Base-by-base conservation (phyloP, 2,113 vertebrate genomes). In the Dicrurus megarhynchus region DNA sequence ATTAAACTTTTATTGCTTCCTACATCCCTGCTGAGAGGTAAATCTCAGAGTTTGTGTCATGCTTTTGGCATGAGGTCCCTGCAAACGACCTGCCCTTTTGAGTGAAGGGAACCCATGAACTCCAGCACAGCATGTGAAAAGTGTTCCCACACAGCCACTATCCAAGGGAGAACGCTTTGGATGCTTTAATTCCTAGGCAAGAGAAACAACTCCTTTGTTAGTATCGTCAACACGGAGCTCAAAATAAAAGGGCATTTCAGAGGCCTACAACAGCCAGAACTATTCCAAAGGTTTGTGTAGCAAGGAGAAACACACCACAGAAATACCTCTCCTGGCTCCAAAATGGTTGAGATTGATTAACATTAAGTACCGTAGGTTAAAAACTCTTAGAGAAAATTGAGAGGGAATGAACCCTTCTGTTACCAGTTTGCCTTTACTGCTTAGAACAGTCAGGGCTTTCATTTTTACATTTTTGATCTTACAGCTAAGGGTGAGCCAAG, bases 141-240 rank as follows among this genome's bases (percentile, higher is more conserved):
- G 79, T 69, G 74, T 84, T 92, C 83, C 90, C 59, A 52, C 69
- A 61, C 33, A 79, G 68, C 56, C 37, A 3, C 49, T 4, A 11
- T 57, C 49, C 1, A 0, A 68, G 79, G 78, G 65, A 84, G 46
- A 93, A 87, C 0, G 1, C 44, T 91, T 79, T 12, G 52, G 53
- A 87, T 67, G 60, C 71, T 87, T 83, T 89, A 69, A 87, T 69
- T 93, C 94, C 76, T 13, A 77, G 23, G 93, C 85, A 95, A 95
- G 84, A 92, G 92, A 96, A 97, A 95, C 69, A 89, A 87, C 68
- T 80, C 71, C 67, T 92, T 93, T 94, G 79, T 93, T 93, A 76
- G 30, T 13, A 50, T 76, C 16, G 16, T 70, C 91, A 88, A 59
- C 81, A 59, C 2, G 1, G 53, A 92, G 70, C 81, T 91, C 42